These are phyloP conservation scores for Coregonus clupeaformis DNA, from an alignment of 2,113 vertebrate genomes.

Conservation along the genomic window DNA sequence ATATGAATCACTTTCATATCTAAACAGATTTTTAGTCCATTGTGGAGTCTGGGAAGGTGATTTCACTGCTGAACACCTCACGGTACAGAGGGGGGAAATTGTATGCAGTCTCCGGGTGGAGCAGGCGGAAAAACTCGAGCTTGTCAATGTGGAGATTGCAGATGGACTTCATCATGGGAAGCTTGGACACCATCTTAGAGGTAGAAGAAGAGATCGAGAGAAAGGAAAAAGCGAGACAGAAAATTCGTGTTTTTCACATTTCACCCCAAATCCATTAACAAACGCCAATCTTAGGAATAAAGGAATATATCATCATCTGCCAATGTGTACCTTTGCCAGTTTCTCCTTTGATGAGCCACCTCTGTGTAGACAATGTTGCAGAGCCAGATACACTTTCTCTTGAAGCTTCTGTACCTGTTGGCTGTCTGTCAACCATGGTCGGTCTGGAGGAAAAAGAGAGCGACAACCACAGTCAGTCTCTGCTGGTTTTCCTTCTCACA, in stretches of 20 bases:
- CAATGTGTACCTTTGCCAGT: constrained; percentile 78
- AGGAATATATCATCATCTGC: background rate
- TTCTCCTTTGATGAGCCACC: constrained; percentile 79
- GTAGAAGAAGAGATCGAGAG: constrained; percentile 5
- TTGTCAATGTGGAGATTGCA: constrained; percentile 91
- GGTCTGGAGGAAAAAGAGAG: constrained; percentile 64
- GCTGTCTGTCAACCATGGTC: constrained; percentile 82
- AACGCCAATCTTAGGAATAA: background rate
- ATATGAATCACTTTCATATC: constrained; percentile 26
- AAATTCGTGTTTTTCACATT: background rate
- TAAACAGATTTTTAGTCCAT: constrained; percentile 71
- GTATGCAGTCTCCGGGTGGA: constrained; percentile 85
- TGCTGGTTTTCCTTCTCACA: no score
- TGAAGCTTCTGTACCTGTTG: constrained; percentile 87
- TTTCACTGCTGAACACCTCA: constrained; percentile 87
- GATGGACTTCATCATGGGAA: constrained; percentile 87
- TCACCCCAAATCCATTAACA: background rate
- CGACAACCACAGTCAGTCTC: background rate
- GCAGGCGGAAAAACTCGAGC: constrained; percentile 86
- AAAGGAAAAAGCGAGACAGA: background rate
- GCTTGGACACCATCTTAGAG: constrained; percentile 84
- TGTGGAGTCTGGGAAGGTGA: constrained; percentile 81
- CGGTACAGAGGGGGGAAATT: constrained; percentile 86
- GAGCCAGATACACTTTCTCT: constrained; percentile 83
- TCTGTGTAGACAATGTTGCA: constrained; percentile 85